Base-by-base conservation (phyloP, 2,113 vertebrate genomes). In the Rattus rattus region DNA sequence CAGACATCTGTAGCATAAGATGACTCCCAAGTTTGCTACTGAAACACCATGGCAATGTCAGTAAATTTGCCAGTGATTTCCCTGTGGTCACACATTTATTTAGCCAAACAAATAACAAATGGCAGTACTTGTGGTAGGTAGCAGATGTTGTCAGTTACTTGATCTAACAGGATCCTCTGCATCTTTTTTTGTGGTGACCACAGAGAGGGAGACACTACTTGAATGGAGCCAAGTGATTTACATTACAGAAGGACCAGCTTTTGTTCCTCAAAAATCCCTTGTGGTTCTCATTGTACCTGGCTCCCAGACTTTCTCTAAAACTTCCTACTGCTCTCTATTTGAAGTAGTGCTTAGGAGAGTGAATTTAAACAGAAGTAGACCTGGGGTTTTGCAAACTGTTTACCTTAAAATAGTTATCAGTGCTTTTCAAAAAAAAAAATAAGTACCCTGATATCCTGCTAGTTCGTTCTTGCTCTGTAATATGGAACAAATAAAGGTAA, bases 81-180 rank as follows among this genome's bases (percentile, higher is more conserved):
- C 95, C 95, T 36, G 8, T 90, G 75, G 96, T 93, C 69, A 7
- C 33, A 92, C 95, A 97, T 98, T 98, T 96, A 67, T 97, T 98
- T 97, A 93, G 88, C 69, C 93, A 97, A 98, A 98, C 70, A 97
- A 98, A 98, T 94, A 98, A 98, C 70, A 97, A 98, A 98, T 94
- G 86, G 17, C 52, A 63, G 54, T 76, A 61, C 67, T 96, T 88
- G 75, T 11, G 33, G 93, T 92, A 97, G 88, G 84, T 91, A 93
- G 96, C 96, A 98, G 94, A 97, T 96, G 80, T 90, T 97, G 77
- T 98, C 95, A 94, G 89, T 85, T 91, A 49, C 16, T 90, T 59
- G 92, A 87, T 75, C 93, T 14, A 94, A 30, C 0, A 47, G 91
- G 91, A 61, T 75, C 75, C 43, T 56, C 92, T 20, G 33, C 83